Evolutionary conservation across 1,140 invertebrate species (phyloP).

Genomic region (Hetaerina americana): DNA sequence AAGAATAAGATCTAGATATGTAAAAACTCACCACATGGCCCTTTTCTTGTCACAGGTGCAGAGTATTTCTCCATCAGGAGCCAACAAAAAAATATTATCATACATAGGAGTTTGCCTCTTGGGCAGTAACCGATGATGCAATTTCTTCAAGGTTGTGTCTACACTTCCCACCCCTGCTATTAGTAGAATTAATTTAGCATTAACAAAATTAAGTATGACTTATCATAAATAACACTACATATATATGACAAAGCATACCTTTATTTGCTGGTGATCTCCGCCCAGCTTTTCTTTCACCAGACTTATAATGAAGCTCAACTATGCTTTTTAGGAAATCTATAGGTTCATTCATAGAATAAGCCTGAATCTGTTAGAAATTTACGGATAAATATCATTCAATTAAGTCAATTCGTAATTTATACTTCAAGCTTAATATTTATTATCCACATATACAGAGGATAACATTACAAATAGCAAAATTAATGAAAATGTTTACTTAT

Average conservation of each 20-base stretch:
- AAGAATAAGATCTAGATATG: no score
- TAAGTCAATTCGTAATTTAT: no score
- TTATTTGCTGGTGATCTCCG: background rate
- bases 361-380: no score
- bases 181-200: constrained; percentile 21
- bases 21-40: constrained; percentile 51
- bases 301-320: background rate
- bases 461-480: background rate
- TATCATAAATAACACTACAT: background rate
- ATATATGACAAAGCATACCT: background rate
- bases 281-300: background rate
- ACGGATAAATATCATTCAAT: no score
- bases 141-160: no score
- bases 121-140: no score
- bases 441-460: no score
- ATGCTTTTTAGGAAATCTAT: background rate
- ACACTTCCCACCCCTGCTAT: no score
- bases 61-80: constrained; percentile 62
- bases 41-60: constrained; percentile 74
- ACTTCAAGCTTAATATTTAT: no score
- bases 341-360: background rate
- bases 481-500: background rate
- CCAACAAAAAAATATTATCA: constrained; percentile 64
- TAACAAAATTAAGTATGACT: background rate
- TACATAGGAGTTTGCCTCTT: constrained; percentile 54